phyloP scores from a whole-genome alignment of 2,797 vertebrate genomes.

The Acanthurus leucopareius region DNA sequence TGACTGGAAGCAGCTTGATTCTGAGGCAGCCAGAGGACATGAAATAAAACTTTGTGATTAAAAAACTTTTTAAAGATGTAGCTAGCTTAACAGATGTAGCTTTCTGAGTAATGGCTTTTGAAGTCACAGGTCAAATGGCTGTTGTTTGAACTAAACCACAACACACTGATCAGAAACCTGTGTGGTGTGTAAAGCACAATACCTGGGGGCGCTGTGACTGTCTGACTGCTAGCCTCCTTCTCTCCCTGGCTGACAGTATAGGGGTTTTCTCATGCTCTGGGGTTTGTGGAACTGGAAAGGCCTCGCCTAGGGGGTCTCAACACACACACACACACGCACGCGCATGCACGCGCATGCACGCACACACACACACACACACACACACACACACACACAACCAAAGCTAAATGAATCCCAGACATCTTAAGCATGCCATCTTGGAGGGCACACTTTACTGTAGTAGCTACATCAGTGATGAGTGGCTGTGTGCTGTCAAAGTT shows the following conservation, averaged over 20 bases:
- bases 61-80: not conserved
- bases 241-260: slow-evolving; percentile 87
- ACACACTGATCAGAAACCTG: not conserved
- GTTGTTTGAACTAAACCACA: not conserved
- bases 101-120: too few relatives aligned
- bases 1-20: slow-evolving; percentile 26
- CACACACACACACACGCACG: slow-evolving; percentile 14
- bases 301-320: slow-evolving; percentile 89
- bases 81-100: not conserved
- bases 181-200: not conserved
- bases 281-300: slow-evolving; percentile 79
- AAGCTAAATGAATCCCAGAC: not conserved
- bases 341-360: slow-evolving; percentile 8
- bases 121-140: not conserved
- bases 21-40: slow-evolving; percentile 36
- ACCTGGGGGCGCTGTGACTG: slow-evolving; percentile 80
- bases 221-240: slow-evolving; percentile 84
- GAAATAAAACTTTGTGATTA: not conserved
- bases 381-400: slow-evolving; percentile 1
- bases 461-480: not conserved
- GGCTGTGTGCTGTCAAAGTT: not conserved
- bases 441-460: not conserved
- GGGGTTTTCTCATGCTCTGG: slow-evolving; percentile 54
- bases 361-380: slow-evolving; percentile 8
- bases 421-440: not conserved